Evolutionary conservation across 2,797 vertebrate genomes (phyloP).

Genomic region (Phrynocephalus vlangalii): DNA sequence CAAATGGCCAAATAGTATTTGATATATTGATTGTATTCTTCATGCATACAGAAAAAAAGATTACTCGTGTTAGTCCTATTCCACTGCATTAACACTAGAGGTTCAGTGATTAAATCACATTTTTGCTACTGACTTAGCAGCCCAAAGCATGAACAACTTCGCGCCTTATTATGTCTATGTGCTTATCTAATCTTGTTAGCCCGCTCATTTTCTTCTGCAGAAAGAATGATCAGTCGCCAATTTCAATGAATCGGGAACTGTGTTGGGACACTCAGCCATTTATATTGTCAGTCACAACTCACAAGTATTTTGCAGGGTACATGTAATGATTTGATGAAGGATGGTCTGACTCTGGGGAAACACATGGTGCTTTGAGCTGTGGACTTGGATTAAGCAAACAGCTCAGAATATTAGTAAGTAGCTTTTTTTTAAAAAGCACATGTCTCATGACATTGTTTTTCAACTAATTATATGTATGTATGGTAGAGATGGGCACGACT

Average conservation of each 20-base stretch:
- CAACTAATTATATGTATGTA: not conserved
- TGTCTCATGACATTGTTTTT: not conserved
- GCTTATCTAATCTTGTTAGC: constrained; percentile 30
- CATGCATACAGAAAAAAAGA: constrained; percentile 46
- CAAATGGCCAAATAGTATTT: not conserved
- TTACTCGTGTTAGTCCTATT: constrained; percentile 35
- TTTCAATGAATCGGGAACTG: constrained; percentile 28
- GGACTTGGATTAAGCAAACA: not conserved
- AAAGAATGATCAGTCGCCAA: constrained; percentile 40
- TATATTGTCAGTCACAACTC: not conserved
- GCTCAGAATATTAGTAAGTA: not conserved
- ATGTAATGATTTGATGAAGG: constrained; percentile 24
- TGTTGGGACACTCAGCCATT: constrained; percentile 4
- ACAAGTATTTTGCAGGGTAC: constrained; percentile 15
- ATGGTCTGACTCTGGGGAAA: constrained; percentile 10
- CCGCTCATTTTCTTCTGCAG: constrained; percentile 18
- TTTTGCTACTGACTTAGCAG: constrained; percentile 21
- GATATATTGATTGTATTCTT: not conserved
- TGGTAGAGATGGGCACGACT: no score
- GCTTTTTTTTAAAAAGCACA: not conserved
- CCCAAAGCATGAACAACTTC: not conserved
- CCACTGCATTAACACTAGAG: constrained; percentile 26
- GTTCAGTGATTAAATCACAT: constrained; percentile 51
- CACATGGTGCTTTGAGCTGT: not conserved
- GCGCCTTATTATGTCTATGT: constrained; percentile 22